Base-by-base conservation (phyloP, 2,113 vertebrate species). In the Zosterops japonicus region DNA sequence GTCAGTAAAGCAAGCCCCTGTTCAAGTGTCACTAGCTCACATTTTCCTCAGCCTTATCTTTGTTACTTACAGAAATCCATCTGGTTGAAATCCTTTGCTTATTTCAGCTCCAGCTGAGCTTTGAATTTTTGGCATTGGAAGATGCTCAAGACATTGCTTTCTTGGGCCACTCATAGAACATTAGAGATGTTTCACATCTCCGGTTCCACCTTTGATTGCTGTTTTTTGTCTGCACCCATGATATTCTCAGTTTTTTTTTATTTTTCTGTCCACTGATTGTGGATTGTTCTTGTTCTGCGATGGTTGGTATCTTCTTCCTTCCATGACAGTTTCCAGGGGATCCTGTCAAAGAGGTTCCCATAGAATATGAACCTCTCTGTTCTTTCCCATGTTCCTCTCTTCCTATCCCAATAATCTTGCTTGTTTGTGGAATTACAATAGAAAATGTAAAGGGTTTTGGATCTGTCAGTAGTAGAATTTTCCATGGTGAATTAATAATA, bases 1-100 rank as follows among this genome's bases (percentile, higher is more conserved):
- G 10, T 21, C 9, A 60, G 23, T 12, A 69, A 14, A 23, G 2
- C 1, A 14, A 23, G 2, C 1, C 4, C 2, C 25, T 42, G 8
- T 36, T 36, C 11, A 28, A 39, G 1, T 16, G 33, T 7, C 46
- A 55, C 11, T 55, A 36, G 6, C 3, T 12, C 12, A 52, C 8
- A 12, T 49, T 57, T 57, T 78, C 16, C 24, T 65, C 16, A 49
- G n/a, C 7, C 7, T 78, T 49, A 53, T 9, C 10, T 77, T 57
- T 31, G 16, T 28, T 65, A 12, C 22, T 74, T 42, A 60, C 1
- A 49, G 22, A 65, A 69, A 68, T 5, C 3, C 4, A 6, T 52
- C 11, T 33, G 41, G 18, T 20, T 55, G 20, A 52, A 3, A 6
- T 44, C 16, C 8, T 17, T 41, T 52, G 5, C 6, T 29, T 46